Base-by-base conservation (phyloP, 2,113 vertebrate genomes). In the Eurypyga helias region DNA sequence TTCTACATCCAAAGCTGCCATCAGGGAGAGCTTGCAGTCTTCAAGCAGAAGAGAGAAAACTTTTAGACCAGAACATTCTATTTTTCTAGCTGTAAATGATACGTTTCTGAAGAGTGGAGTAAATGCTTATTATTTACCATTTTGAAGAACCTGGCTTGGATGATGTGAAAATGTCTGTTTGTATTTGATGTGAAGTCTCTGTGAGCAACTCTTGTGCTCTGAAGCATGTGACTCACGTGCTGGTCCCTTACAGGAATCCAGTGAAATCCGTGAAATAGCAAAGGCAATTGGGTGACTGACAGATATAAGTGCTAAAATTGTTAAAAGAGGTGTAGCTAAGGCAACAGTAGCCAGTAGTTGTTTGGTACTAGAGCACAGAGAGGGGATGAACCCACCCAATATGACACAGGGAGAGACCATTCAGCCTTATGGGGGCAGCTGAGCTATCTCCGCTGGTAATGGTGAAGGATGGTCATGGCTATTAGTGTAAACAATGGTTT, bases 1-100 rank as follows among this genome's bases (percentile, higher is more conserved):
- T 84, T 93, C 61, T 91, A 51, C 73, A 92, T 89, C 70, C 61
- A 96, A 95, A 97, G 76, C 70, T 66, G 83, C 46, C 18, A 80
- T 76, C 78, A 88, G 70, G 83, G 43, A 93, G 69, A 94, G 71
- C 67, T 72, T 46, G 61, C 78, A 96, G 70, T 61, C 34, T 94
- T 94, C 51, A 78, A 78, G 82, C 60, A 62, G 36, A 87, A 89
- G 55, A 71, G 73, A 93, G 71, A 73, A 55, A 82, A 96, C 43
- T 84, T 94, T 93, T 67, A 95, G 87, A 83, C 83, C 93, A 73
- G 88, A 77, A 54, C 23, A 92, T 83, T 89, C 69, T 51, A 72
- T 81, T 78, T 94, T 94, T 96, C 70, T 43, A 62, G 90, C 67
- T 81, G 65, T 79, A 95, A 95, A 73, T 79, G 77, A 62, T 49